Conservation (phyloP, 2,113 vertebrate species). For the Coreoperca whiteheadi region DNA sequence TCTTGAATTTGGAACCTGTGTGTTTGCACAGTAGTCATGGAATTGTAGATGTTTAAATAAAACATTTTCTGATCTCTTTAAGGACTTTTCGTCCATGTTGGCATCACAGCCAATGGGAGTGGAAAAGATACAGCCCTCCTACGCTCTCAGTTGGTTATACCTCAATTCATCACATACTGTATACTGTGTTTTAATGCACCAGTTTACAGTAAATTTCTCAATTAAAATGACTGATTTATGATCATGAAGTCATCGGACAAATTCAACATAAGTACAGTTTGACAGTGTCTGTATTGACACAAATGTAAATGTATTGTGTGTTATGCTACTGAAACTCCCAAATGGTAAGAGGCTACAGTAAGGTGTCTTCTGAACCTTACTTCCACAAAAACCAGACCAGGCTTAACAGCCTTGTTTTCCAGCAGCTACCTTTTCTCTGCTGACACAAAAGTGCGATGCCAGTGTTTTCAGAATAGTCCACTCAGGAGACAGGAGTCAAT, state of each 20-base stretch:
- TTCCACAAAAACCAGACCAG: too few relatives aligned
- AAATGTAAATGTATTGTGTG: too few relatives aligned
- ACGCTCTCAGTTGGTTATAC: background rate
- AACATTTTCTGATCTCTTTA: background rate
- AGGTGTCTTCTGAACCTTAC: too few relatives aligned
- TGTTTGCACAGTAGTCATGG: background rate
- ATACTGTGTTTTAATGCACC: background rate
- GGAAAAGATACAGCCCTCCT: background rate
- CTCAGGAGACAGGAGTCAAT: too few relatives aligned
- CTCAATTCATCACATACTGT: background rate
- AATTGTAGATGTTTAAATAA: background rate
- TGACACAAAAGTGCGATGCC: too few relatives aligned
- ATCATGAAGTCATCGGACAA: background rate
- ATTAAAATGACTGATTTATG: background rate
- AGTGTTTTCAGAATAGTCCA: too few relatives aligned
- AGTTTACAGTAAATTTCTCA: background rate
- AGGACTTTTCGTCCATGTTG: background rate
- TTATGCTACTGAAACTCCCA: background rate
- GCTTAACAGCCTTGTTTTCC: too few relatives aligned
- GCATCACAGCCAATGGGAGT: background rate
- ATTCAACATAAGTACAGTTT: background rate
- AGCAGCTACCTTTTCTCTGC: too few relatives aligned
- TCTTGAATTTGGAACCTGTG: background rate
- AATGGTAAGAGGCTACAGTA: too few relatives aligned
- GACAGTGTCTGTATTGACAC: background rate